Percentiles rank a stretch among this genome's conserved stretches.
Conservation (phyloP, 2,113 vertebrate genomes). For the Neopipo cinnamomea region DNA sequence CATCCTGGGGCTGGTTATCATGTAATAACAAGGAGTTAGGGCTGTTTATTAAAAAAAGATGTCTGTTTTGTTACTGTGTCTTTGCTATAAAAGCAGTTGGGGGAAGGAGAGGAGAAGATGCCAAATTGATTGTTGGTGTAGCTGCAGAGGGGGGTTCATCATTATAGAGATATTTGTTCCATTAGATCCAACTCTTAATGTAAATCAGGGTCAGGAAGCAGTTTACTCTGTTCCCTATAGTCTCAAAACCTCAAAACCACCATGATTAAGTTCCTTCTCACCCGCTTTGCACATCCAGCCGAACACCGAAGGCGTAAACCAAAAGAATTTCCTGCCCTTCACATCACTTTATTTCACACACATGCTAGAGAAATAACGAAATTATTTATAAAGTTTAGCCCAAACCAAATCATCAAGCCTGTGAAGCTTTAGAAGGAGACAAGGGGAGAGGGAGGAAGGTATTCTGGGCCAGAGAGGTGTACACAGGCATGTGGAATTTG, state of each 20-base stretch:
- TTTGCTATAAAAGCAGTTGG: not conserved
- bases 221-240: not conserved
- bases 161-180: not conserved
- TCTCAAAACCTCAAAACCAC: constrained; percentile 50
- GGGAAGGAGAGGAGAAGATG: not conserved
- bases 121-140: not conserved
- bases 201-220: not conserved
- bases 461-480: not conserved
- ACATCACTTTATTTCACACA: not conserved
- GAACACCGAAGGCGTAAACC: not conserved
- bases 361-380: not conserved
- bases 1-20: not conserved
- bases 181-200: not conserved
- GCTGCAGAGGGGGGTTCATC: not conserved
- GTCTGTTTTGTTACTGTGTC: not conserved
- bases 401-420: not conserved
- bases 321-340: constrained; percentile 39
- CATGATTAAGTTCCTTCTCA: constrained; percentile 13
- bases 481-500: fast-evolving
- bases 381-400: not conserved
- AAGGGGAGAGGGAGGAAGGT: not conserved
- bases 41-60: constrained; percentile 37
- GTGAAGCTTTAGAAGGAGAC: not conserved
- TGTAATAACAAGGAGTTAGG: not conserved
- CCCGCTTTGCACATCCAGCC: constrained; percentile 25